Conservation (phyloP, 2,113 vertebrate species). For the Mungos mungo region DNA sequence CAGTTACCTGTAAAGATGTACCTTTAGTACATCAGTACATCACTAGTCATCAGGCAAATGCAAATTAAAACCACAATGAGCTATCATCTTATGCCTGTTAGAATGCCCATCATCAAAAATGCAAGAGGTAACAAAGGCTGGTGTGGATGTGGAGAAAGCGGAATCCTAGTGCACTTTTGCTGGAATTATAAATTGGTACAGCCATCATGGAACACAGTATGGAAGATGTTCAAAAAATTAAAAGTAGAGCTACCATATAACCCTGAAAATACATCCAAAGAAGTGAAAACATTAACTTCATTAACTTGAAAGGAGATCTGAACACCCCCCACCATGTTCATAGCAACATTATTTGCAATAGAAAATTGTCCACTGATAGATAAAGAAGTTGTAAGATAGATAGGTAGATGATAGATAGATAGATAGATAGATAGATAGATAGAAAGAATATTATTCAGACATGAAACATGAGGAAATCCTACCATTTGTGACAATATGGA, state of each 20-base stretch:
- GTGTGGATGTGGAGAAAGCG: not conserved
- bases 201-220: not conserved
- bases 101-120: not conserved
- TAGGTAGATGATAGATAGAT: no score
- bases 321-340: not conserved
- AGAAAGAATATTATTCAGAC: not conserved
- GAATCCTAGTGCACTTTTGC: not conserved
- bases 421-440: no score
- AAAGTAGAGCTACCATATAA: not conserved
- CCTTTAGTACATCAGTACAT: not conserved
- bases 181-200: not conserved
- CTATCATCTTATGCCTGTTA: not conserved
- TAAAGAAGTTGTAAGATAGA: not conserved
- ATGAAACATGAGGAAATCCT: not conserved
- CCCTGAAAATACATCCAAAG: not conserved
- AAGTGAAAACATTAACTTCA: not conserved
- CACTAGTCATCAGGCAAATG: not conserved
- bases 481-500: not conserved
- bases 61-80: not conserved
- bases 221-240: not conserved
- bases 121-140: not conserved
- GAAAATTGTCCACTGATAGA: no score
- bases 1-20: not conserved
- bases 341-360: not conserved
- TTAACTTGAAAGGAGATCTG: not conserved